Base-by-base conservation (phyloP, 2,888 invertebrate genomes). In the Rhopalosiphum nymphaeae region DNA sequence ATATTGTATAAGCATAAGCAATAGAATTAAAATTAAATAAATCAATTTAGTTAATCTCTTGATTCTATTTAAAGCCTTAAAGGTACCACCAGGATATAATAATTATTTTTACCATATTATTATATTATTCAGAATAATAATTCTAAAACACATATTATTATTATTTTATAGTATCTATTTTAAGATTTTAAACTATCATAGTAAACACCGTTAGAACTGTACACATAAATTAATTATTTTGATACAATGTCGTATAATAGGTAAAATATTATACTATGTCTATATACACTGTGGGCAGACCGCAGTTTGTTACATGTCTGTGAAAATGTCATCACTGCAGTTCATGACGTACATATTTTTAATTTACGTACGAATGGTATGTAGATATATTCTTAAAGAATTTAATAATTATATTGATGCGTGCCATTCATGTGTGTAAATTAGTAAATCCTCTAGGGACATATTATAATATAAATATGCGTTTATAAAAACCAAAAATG, bases 391-490 rank as follows among this genome's bases (percentile, higher is more conserved):
- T 49, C 67, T n/a, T 25, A 2, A 49, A 67, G 67, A 25, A 25
- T 49, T 67, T 21, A 67, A 49, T 90, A 90, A 67, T 90, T 90
- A 90, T 90, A 67, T 46, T n/a, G 90, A 90, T 29, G 11, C n/a
- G 25, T 9, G 25, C 25, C 21, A 46, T n/a, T 21, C 46, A 4
- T n/a, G 36, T 90, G 67, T 26, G 49, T 26, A 11, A 67, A 90
- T 56, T 67, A 90, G 49, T 67, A 67, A 90, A 90, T 90, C 67
- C 90, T 67, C 90, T 4, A 36, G 49, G 36, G 90, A 49, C 36
- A 29, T 36, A 16, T 26, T 89, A 26, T 56, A 29, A 26, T 56
- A 29, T 1, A 16, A 86, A 86, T 46, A 46, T 46, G 4, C n/a
- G 1, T 46, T 78, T 78, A 21, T 25, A 36, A 36, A 78, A 78